Evolutionary conservation across 1,140 invertebrate species (phyloP).

Genomic region (Panagrolaimus sp.): DNA sequence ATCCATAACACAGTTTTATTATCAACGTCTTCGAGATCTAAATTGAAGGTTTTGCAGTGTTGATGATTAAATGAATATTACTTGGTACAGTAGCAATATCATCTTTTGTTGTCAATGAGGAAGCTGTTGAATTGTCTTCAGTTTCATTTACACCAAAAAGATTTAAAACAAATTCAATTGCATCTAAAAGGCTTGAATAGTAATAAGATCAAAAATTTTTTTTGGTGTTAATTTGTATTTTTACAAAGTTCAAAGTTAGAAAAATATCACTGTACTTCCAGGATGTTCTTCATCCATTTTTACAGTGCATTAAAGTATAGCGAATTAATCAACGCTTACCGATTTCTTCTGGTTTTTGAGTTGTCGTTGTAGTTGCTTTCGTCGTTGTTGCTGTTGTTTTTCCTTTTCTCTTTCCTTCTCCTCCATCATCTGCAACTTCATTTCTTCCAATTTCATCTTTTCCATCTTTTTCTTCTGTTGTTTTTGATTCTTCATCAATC

Average conservation of each 20-base stretch:
- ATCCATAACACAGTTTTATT: slow-evolving; percentile 38
- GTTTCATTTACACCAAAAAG: not conserved
- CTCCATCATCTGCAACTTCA: not conserved
- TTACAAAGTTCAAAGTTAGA: no score
- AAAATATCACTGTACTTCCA: no score
- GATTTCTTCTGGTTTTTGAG: no score
- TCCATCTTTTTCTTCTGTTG: not conserved
- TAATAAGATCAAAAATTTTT: not conserved
- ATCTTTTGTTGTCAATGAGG: not conserved
- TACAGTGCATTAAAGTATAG: no score
- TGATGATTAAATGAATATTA: not conserved
- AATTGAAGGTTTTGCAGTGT: not conserved
- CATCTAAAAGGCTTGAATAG: not conserved
- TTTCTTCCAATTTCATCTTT: not conserved
- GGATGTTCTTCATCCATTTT: no score
- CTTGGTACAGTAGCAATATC: not conserved
- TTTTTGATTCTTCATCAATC: not conserved
- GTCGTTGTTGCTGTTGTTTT: not conserved
- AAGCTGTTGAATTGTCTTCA: not conserved
- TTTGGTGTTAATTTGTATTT: no score
- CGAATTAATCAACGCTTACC: not conserved
- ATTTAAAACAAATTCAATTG: not conserved
- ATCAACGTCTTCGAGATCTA: not conserved
- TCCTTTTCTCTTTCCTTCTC: not conserved
- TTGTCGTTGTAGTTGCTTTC: no score